Base-by-base conservation (phyloP, 2,797 vertebrate genomes). In the Poeciliopsis infans region DNA sequence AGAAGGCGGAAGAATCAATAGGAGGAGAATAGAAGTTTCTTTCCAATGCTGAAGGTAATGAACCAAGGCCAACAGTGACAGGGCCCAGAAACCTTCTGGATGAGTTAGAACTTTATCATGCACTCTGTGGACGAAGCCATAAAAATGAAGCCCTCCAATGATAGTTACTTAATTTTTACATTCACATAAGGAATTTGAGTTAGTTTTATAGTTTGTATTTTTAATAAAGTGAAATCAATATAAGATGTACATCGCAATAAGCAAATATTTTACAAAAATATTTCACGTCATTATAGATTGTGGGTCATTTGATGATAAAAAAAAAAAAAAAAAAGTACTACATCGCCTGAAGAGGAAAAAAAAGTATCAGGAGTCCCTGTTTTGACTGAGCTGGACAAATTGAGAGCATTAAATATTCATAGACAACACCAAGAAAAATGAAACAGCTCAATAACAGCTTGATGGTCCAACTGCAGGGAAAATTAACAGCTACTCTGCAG, bases 31-130 rank as follows among this genome's bases (percentile, higher is more conserved):
- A 80, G 87, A 85, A 79, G 85, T 79, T 87, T 90, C 86, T 89
- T 80, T 74, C 85, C 83, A 88, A 90, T 88, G 91, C 86, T 93
- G 91, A 94, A 94, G 79, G 91, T 93, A 94, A 96, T 93, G 91
- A 94, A 88, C 87, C 91, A 80, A 82, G 59, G 39, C 75, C 49
- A 85, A 75, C 72, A 82, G 70, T 47, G 77, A 47, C 78, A 79
- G 74, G 76, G 77, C 47, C 74, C n/a, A 57, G 74, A 82, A 77
- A 76, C 36, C 5, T 72, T 84, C 72, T 72, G 51, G 79, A 93
- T 90, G 91, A 93, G 79, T 80, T 83, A 71, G 86, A 87, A 89
- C 83, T 90, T 87, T 87, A 64, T 80, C 89, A 86, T 83, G 71
- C 76, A 77, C 82, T 74, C 66, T 72, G 83, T 70, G 31, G 49